Conservation (phyloP, 2,113 vertebrate species). For the Sander vitreus region DNA sequence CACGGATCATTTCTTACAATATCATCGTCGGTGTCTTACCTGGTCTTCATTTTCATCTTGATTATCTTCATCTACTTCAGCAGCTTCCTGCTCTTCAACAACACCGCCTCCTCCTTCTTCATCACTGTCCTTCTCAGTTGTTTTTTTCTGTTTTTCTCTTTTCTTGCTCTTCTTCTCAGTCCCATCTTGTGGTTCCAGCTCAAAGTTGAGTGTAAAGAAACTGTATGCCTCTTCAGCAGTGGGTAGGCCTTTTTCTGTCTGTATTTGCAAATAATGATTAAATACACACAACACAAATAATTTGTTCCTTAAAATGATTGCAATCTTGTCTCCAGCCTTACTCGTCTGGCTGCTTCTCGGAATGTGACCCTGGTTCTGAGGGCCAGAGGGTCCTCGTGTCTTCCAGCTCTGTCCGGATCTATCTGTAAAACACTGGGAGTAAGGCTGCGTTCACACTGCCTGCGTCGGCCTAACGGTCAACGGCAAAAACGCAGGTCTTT, state of each 20-base stretch:
- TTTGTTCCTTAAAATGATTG: neutral
- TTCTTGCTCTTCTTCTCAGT: constrained; percentile 55
- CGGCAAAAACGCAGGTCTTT: no score
- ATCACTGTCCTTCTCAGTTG: constrained; percentile 35
- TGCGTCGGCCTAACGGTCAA: no score
- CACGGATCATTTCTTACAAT: neutral
- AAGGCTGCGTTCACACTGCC: no score
- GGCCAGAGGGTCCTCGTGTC: constrained; percentile 27
- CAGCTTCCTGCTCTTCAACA: constrained; percentile 72
- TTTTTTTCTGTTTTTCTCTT: constrained; percentile 49
- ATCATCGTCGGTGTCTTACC: constrained; percentile 33
- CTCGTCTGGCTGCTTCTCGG: constrained; percentile 61
- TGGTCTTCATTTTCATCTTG: constrained; percentile 65
- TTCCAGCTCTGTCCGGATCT: constrained; percentile 54
- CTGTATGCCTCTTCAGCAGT: constrained; percentile 91
- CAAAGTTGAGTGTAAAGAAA: constrained; percentile 95
- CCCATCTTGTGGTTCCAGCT: constrained; percentile 81
- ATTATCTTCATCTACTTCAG: constrained; percentile 68
- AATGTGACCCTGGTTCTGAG: constrained; percentile 75
- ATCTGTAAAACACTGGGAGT: constrained; percentile 56
- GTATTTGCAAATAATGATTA: neutral
- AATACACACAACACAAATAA: neutral
- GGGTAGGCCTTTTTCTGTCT: constrained; percentile 85
- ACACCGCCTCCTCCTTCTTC: constrained; percentile 60
- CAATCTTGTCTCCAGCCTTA: constrained; percentile 18